These are phyloP conservation scores for Aphidoletes aphidimyza DNA, from an alignment of 2,888 invertebrate genomes.

Conservation along the genomic window DNA sequence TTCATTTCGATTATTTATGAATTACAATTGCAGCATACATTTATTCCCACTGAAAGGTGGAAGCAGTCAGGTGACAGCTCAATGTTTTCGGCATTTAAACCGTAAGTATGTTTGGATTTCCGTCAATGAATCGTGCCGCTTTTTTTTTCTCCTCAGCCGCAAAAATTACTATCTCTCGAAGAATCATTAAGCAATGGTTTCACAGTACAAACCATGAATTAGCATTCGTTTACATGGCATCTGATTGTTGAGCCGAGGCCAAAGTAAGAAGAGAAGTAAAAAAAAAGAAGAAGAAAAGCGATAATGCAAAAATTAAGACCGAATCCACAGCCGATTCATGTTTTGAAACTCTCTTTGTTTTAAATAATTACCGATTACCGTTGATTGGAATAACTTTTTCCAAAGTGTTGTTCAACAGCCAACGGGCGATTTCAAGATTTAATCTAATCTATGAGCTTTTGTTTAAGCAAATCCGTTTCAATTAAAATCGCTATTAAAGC, in stretches of 20 bases:
- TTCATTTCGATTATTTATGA: not conserved
- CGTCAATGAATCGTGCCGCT: not conserved
- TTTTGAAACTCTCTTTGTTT: constrained; percentile 24
- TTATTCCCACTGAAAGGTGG: not conserved
- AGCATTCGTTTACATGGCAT: constrained; percentile 31
- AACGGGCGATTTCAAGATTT: constrained; percentile 37
- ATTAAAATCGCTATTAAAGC: constrained; percentile 18
- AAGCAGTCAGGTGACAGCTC: constrained; percentile 13
- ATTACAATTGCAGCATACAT: not conserved
- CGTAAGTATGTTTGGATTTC: not conserved
- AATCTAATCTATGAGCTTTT: constrained; percentile 37
- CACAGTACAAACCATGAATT: constrained; percentile 9
- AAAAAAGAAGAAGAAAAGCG: not conserved
- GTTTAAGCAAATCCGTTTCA: constrained; percentile 43
- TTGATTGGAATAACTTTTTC: constrained; percentile 1
- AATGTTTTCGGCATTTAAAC: not conserved
- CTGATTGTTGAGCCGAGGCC: not conserved
- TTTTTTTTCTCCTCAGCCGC: not conserved
- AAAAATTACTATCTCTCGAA: not conserved
- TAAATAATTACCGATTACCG: constrained; percentile 41
- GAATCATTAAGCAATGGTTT: not conserved
- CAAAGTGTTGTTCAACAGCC: not conserved
- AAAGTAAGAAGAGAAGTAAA: not conserved
- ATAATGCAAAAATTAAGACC: constrained; percentile 40
- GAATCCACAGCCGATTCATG: not conserved